Percentiles rank a stretch among this genome's conserved stretches.
Conservation (phyloP, 2,888 invertebrate species). For the Hermaeophaga mercurialis region DNA sequence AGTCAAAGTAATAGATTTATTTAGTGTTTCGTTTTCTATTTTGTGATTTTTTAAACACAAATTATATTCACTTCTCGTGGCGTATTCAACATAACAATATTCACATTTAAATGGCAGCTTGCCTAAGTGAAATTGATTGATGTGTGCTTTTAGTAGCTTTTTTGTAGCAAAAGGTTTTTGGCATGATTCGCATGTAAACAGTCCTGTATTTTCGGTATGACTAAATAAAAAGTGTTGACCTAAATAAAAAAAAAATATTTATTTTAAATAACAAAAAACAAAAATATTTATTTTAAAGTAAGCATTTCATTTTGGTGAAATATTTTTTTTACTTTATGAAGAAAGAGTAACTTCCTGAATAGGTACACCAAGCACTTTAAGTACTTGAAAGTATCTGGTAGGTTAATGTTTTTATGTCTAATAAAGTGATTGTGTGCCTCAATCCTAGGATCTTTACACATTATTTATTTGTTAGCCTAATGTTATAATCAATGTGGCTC, state of each 20-base stretch:
- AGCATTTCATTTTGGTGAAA: too few species aligned
- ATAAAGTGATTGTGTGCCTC: too few species aligned
- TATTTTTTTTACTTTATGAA: too few species aligned
- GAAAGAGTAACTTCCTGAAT: too few species aligned
- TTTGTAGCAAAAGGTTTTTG: constrained; percentile 46
- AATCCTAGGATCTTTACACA: too few species aligned
- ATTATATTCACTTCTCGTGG: constrained; percentile 47
- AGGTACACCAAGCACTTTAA: too few species aligned
- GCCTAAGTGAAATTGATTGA: constrained; percentile 50
- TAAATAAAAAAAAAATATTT: constrained; percentile 32
- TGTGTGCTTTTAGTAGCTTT: constrained; percentile 49
- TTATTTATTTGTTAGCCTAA: too few species aligned
- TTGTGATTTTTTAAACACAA: constrained; percentile 45
- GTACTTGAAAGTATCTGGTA: too few species aligned
- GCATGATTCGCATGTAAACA: constrained; percentile 49
- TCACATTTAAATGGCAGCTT: constrained; percentile 53
- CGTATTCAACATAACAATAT: constrained; percentile 48
- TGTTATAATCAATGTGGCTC: too few species aligned
- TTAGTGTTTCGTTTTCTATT: constrained; percentile 38
- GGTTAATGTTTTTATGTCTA: too few species aligned
- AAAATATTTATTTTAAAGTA: too few species aligned
- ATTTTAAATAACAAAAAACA: too few species aligned
- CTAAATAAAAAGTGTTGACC: constrained; percentile 52
- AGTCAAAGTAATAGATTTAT: constrained; percentile 49
- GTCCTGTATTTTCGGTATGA: constrained; percentile 35